Percentiles rank a stretch among this genome's conserved stretches.
These are phyloP conservation scores for Sarcophaga carnaria DNA, from an alignment of 2,888 invertebrate genomes.

Conservation along the genomic window DNA sequence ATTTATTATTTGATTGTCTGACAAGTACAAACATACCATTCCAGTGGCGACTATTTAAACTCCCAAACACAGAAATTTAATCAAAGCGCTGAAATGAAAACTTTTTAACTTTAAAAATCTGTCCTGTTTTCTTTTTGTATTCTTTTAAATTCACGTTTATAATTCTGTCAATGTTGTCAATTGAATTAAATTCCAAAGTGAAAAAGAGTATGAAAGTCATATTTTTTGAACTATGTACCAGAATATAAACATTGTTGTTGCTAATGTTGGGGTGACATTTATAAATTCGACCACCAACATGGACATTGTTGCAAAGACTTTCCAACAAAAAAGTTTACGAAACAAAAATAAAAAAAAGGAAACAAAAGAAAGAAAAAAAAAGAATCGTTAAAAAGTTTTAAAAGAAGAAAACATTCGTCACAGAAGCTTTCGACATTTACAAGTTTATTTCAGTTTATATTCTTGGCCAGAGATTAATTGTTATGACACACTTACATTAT, in stretches of 20 bases:
- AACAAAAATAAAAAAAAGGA: neutral
- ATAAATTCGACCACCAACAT: conserved; percentile 27
- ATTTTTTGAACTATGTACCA: neutral
- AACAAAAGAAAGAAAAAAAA: neutral
- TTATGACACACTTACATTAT: conserved; percentile 25
- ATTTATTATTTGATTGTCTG: too few relatives aligned
- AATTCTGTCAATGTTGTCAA: conserved; percentile 12
- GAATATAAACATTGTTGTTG: conserved; percentile 3
- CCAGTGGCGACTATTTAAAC: too few relatives aligned
- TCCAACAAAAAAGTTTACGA: neutral
- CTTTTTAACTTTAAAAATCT: neutral
- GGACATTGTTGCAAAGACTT: conserved; percentile 7
- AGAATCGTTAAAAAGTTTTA: conserved; percentile 6
- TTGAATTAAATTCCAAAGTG: neutral
- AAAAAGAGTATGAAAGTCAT: neutral
- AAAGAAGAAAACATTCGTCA: conserved; percentile 2
- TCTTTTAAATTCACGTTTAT: neutral
- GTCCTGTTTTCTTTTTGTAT: neutral
- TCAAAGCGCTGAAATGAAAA: neutral
- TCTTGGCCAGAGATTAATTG: conserved; percentile 44
- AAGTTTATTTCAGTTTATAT: neutral
- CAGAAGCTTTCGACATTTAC: conserved; percentile 22
- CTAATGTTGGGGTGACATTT: neutral
- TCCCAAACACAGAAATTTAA: too few relatives aligned
- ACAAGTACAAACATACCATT: too few relatives aligned